Conservation (phyloP, 1,140 invertebrate species). For the Hyphantria cunea region DNA sequence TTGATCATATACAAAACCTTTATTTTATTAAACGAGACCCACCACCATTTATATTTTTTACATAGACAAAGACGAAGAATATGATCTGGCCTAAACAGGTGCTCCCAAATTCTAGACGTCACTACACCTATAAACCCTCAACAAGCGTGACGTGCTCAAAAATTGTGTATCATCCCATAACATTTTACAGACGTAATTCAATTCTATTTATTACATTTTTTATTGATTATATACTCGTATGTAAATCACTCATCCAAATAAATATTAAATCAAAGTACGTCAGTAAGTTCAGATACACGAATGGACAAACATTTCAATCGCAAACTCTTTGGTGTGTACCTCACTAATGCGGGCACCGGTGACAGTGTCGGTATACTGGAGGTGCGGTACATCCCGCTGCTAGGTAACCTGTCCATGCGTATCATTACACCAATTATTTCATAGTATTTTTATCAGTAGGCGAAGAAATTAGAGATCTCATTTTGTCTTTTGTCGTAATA, state of each 20-base stretch:
- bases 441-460: too few species aligned
- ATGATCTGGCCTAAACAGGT: constrained; percentile 33
- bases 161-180: constrained; percentile 30
- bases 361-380: constrained; percentile 93
- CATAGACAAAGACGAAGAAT: constrained; percentile 17
- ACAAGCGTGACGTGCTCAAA: constrained; percentile 39
- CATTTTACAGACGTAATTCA: constrained; percentile 25
- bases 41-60: constrained; percentile 25
- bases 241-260: not conserved
- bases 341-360: constrained; percentile 87
- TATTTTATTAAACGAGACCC: constrained; percentile 1
- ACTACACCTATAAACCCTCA: constrained; percentile 36
- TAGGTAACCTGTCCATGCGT: constrained; percentile 76
- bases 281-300: constrained; percentile 42
- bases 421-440: constrained; percentile 39
- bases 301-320: constrained; percentile 50
- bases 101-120: constrained; percentile 32
- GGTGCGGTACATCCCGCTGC: constrained; percentile 90
- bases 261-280: constrained; percentile 45
- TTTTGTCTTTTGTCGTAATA: too few species aligned
- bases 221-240: not conserved
- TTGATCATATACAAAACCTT: constrained; percentile 12
- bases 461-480: too few species aligned
- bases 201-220: not conserved
- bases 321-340: constrained; percentile 84